Percentiles rank a stretch among this genome's conserved stretches.
Conservation (phyloP, 2,113 vertebrate species). For the human (Homo sapiens) region DNA sequence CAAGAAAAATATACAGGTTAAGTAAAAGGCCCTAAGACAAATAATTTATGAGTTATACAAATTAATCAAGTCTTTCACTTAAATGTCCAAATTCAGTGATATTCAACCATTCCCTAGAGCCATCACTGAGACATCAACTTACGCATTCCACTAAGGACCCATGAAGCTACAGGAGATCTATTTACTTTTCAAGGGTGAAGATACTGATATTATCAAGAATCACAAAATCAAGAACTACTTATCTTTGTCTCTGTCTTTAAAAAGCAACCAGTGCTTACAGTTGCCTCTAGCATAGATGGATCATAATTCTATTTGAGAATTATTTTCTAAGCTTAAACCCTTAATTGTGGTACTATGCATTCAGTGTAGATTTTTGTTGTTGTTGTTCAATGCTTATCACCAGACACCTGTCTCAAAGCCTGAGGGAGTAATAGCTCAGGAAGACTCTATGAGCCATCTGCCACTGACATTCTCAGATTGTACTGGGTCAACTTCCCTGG, state of each 20-base stretch:
- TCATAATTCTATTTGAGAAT: neutral
- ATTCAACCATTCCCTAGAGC: neutral
- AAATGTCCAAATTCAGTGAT: neutral
- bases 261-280: neutral
- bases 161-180: neutral
- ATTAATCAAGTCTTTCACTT: neutral
- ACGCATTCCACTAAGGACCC: neutral
- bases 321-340: neutral
- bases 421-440: neutral
- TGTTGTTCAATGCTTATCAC: neutral
- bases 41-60: neutral
- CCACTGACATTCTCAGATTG: neutral
- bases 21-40: neutral
- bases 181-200: neutral
- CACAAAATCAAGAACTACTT: neutral
- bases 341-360: neutral
- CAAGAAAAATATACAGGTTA: neutral
- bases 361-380: neutral
- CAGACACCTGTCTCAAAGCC: slow-evolving; percentile 34
- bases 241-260: neutral
- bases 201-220: neutral
- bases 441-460: neutral
- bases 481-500: neutral
- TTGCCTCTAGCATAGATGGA: neutral
- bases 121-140: neutral